Evolutionary conservation across 2,797 vertebrate genomes (phyloP).

Genomic region (Anisognathus igniventris): DNA sequence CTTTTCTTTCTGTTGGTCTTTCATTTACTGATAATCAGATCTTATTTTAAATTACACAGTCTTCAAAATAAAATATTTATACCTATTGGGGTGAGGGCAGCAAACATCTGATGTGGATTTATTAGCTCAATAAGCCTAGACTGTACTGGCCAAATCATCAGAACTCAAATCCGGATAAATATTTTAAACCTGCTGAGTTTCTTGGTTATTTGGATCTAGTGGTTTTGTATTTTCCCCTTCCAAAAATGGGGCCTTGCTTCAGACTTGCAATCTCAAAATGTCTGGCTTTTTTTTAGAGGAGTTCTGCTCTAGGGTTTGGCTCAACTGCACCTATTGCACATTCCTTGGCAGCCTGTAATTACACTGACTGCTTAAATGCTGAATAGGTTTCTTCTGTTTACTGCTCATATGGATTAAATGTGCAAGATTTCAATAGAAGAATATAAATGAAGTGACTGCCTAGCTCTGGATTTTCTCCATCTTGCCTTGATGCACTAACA

Average conservation of each 20-base stretch:
- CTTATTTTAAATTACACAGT: background rate
- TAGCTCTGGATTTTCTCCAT: slow-evolving; percentile 39
- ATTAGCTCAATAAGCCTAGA: background rate
- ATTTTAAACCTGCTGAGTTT: background rate
- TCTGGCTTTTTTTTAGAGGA: background rate
- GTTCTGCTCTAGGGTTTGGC: background rate
- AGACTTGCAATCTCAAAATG: background rate
- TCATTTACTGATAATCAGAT: background rate
- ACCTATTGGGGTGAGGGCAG: fast-evolving
- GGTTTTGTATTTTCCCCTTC: background rate
- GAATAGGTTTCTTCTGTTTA: slow-evolving; percentile 36
- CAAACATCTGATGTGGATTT: fast-evolving
- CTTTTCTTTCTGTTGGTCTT: background rate
- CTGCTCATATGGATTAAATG: background rate
- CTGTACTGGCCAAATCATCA: fast-evolving
- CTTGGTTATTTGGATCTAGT: background rate
- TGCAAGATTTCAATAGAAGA: background rate
- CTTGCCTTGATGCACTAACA: background rate
- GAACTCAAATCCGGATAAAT: background rate
- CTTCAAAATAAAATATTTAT: background rate
- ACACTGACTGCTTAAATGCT: background rate
- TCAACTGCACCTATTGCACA: background rate
- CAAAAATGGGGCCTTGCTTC: background rate
- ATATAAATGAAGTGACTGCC: slow-evolving; percentile 25
- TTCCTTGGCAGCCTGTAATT: slow-evolving; percentile 1